Evolutionary conservation across 2,113 vertebrate genomes (phyloP).

Genomic region (Eurypyga helias): DNA sequence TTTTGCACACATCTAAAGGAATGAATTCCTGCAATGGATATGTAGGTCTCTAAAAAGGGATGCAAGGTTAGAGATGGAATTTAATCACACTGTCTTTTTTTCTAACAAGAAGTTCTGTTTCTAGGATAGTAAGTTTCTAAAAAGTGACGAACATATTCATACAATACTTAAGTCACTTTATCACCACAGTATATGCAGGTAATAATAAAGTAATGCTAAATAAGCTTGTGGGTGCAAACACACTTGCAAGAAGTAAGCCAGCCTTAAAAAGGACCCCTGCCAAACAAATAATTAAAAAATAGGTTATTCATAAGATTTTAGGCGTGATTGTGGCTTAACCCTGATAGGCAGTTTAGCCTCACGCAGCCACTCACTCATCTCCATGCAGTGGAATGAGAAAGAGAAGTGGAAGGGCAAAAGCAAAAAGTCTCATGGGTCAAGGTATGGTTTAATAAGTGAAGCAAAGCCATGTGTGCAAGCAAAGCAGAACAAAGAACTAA

Average conservation of each 20-base stretch:
- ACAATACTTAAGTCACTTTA: neutral
- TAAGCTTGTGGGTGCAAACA: neutral
- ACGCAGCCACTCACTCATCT: rapidly evolving
- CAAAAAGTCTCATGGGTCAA: neutral
- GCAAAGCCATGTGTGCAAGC: neutral
- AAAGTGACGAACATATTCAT: neutral
- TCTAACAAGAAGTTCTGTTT: neutral
- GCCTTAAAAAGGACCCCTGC: neutral
- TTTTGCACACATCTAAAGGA: neutral
- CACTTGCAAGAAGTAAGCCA: neutral
- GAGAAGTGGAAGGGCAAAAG: neutral
- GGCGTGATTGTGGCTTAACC: neutral
- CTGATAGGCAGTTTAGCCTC: neutral
- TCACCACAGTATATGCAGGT: neutral
- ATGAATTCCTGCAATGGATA: neutral
- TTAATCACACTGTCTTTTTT: neutral
- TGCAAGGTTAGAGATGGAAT: neutral
- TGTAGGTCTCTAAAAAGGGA: neutral
- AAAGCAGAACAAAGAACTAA: neutral
- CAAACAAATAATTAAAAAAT: neutral
- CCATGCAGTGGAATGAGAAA: neutral
- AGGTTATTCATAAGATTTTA: neutral
- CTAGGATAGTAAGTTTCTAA: neutral
- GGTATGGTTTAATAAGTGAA: neutral
- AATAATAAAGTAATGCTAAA: neutral